Evolutionary conservation across 2,113 vertebrate genomes (phyloP).

Genomic region (Argyrosomus japonicus): DNA sequence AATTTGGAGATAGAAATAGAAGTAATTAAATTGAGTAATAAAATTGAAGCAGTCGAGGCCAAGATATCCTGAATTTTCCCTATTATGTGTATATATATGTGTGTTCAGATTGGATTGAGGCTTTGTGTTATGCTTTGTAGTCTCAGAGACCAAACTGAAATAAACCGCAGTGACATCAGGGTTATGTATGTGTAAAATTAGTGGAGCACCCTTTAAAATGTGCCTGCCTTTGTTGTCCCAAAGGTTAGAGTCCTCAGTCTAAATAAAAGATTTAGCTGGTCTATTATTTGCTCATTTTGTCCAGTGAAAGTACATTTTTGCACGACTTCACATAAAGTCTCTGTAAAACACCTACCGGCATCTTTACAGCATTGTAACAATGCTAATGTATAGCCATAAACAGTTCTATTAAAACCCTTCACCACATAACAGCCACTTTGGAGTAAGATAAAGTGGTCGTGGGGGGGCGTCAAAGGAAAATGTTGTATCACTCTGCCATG

Average conservation of each 20-base stretch:
- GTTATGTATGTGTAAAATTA: not conserved
- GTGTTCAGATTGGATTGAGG: not conserved
- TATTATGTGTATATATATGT: not conserved
- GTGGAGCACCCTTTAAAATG: not conserved
- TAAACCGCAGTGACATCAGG: not conserved
- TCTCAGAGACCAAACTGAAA: not conserved
- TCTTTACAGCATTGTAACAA: slow-evolving; percentile 32
- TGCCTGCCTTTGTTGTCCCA: not conserved
- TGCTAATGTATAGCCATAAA: slow-evolving; percentile 33
- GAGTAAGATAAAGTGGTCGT: slow-evolving; percentile 36
- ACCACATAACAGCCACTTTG: slow-evolving; percentile 25
- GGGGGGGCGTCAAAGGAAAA: slow-evolving; percentile 60
- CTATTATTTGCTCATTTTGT: slow-evolving; percentile 6
- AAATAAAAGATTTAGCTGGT: not conserved
- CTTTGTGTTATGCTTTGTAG: not conserved
- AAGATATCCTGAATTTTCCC: not conserved
- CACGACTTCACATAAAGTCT: slow-evolving; percentile 17
- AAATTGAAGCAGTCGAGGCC: too few species aligned
- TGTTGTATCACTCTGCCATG: slow-evolving; percentile 39
- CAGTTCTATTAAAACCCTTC: slow-evolving; percentile 31
- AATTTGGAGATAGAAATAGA: too few species aligned
- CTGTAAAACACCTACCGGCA: slow-evolving; percentile 22
- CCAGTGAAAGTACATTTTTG: slow-evolving; percentile 26
- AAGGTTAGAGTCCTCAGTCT: not conserved
- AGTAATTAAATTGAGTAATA: too few species aligned